Evolutionary conservation across 2,113 vertebrate genomes (phyloP).

Genomic region (Myrmophylax atrothorax): DNA sequence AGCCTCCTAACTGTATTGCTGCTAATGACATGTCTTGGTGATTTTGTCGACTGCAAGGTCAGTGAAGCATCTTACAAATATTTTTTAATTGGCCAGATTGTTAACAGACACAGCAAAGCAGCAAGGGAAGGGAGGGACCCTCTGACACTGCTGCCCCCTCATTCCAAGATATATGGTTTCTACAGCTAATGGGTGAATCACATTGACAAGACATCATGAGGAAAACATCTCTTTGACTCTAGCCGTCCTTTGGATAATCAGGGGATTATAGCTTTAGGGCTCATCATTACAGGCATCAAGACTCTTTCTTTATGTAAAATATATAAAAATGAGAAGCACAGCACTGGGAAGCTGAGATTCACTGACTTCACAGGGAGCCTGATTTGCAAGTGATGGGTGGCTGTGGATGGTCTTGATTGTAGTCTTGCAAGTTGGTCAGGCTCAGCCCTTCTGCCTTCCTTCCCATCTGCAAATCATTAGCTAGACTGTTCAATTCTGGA

Average conservation of each 20-base stretch:
- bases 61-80: constrained; percentile 52
- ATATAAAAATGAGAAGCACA: neutral
- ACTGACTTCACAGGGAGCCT: neutral
- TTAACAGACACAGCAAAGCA: constrained; percentile 30
- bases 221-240: neutral
- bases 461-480: constrained; percentile 1
- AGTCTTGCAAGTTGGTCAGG: neutral
- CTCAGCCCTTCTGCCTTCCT: constrained; percentile 28
- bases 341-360: neutral
- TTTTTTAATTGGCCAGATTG: constrained; percentile 59
- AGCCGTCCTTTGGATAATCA: neutral
- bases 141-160: constrained; percentile 10
- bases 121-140: neutral
- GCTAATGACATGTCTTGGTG: constrained; percentile 25
- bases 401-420: neutral
- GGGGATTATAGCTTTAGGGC: neutral
- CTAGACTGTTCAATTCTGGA: constrained; percentile 15
- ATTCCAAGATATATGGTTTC: neutral
- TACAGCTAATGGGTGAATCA: neutral
- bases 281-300: constrained; percentile 16
- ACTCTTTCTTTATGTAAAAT: constrained; percentile 14
- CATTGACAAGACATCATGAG: neutral
- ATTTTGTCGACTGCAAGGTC: constrained; percentile 23
- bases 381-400: constrained; percentile 20
- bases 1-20: neutral